Evolutionary conservation across 2,113 vertebrate genomes (phyloP), one percentile per base, ranked within the genome.

Genomic region (Chloebia gouldiae): DNA sequence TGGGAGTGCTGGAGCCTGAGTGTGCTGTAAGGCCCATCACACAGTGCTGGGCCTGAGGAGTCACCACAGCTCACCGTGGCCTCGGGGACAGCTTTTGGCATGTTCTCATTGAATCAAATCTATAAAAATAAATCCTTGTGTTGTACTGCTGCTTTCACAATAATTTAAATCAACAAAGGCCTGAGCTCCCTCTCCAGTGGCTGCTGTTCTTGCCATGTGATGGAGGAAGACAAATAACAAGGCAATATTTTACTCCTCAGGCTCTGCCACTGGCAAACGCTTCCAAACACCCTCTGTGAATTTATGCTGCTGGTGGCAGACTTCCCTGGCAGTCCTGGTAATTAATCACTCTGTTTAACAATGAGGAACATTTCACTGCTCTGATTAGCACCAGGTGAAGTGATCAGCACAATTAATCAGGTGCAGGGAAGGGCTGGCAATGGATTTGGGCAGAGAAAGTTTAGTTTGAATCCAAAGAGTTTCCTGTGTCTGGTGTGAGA

Each of bases 361-460:
- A 94, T 70, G 91, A 92, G 88, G 89, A 89, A 63, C 51, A 47
- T 80, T 87, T 92, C 89, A 72, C 31, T 91, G 86, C 73, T 72
- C 88, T 95, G 96, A 91, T 96, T 81, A 96, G 96, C 83, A 78
- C 85, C 88, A 92, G 80, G 90, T 96, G 92, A 97, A 86, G 90
- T 82, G 87, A 96, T 96, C 79, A 96, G 81, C 57, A 47, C 88
- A 24, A 59, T 92, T 73, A 90, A 91, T 95, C 82, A 61, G 88
- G 83, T 70, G 30, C 30, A 25, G 86, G 75, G 60, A 75, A 81
- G 33, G 57, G 9, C 18, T 63, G 68, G 88, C 53, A 10, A 6
- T 33, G 92, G 54, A 49, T 88, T 84, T 39, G 33, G 82, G 65
- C 40, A 81, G 76, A 60, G 73, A 19, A 60, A 31, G 39, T 80